Evolutionary conservation across 2,797 vertebrate genomes (phyloP).

Genomic region (Synaphobranchus kaupii): DNA sequence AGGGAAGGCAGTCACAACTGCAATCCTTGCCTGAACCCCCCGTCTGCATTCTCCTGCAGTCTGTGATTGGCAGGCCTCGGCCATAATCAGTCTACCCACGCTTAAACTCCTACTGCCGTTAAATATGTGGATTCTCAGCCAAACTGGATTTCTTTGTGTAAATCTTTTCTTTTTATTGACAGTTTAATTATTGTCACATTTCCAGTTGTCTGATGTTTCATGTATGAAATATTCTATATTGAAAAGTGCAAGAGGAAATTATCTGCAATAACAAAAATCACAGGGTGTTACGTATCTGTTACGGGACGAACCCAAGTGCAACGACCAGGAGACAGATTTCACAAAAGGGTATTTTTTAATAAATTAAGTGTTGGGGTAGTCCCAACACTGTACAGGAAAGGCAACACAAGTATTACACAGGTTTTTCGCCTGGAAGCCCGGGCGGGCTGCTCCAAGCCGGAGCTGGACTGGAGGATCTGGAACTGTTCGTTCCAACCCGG

Average conservation of each 20-base stretch:
- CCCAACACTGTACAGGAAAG: no score
- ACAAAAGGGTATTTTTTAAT: no score
- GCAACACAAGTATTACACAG: no score
- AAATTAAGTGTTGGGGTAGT: no score
- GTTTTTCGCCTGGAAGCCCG: no score
- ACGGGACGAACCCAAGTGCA: no score
- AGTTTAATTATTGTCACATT: background rate
- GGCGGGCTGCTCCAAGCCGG: no score
- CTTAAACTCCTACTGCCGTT: background rate
- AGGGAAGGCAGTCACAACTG: background rate
- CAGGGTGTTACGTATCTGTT: no score
- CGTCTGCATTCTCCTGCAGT: background rate
- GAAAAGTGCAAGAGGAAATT: background rate
- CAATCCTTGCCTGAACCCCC: background rate
- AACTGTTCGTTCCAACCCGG: no score
- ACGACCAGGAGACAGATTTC: no score
- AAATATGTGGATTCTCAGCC: background rate
- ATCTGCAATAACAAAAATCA: background rate
- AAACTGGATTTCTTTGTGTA: background rate
- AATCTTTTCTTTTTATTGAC: background rate
- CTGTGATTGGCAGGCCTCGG: background rate
- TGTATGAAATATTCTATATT: background rate
- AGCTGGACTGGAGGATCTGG: no score
- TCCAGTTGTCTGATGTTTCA: background rate
- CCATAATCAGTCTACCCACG: background rate